Conservation (phyloP, 2,888 invertebrate genomes). For the Amblyjoppa fuscipennis region DNA sequence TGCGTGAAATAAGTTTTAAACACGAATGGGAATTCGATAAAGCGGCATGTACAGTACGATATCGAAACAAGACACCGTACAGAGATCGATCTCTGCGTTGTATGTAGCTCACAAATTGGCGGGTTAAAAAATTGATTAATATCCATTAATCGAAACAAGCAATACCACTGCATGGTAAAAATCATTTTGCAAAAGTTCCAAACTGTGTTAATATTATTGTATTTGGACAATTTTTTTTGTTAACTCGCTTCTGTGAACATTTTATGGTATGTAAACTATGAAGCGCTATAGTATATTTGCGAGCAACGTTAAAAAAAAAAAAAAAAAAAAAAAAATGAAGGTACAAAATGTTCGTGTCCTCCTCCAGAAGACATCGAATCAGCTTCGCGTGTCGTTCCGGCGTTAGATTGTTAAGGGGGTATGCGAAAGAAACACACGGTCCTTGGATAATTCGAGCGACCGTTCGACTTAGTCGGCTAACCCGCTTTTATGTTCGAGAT, state of each 20-base stretch:
- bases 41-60: constrained; percentile 65
- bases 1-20: constrained; percentile 79
- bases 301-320: too few species aligned
- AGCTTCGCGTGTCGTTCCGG: constrained; percentile 70
- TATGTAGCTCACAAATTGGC: not conserved
- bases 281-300: too few species aligned
- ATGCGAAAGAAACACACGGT: not conserved
- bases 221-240: too few species aligned
- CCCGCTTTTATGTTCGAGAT: constrained; percentile 51
- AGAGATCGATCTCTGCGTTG: not conserved
- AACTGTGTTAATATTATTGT: too few species aligned
- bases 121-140: not conserved
- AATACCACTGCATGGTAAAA: too few species aligned
- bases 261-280: too few species aligned
- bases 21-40: constrained; percentile 74
- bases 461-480: constrained; percentile 44
- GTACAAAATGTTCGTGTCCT: not conserved
- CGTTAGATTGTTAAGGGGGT: constrained; percentile 55
- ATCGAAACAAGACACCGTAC: constrained; percentile 59
- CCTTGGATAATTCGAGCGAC: constrained; percentile 33
- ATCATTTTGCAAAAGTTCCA: too few species aligned
- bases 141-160: too few species aligned
- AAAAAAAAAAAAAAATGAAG: not conserved
- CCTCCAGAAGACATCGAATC: not conserved
- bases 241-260: too few species aligned